These are phyloP conservation scores for Megaceryle maxima DNA, from an alignment of 2,113 vertebrate genomes.

Conservation along the genomic window DNA sequence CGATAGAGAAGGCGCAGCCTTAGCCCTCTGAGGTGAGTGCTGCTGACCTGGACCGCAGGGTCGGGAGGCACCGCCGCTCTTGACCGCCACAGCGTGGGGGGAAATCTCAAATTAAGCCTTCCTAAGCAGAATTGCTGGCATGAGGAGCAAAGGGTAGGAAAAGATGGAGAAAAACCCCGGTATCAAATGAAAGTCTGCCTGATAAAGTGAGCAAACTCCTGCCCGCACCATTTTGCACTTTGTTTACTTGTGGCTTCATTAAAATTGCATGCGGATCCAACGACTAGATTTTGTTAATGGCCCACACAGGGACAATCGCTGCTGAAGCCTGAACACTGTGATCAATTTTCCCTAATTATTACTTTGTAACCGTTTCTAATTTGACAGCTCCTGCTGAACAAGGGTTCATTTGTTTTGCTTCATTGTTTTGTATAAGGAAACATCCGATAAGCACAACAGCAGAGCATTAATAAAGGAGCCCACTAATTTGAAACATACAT, in stretches of 20 bases:
- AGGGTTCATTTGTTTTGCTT: constrained; percentile 70
- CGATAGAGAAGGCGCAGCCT: not conserved
- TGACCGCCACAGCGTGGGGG: not conserved
- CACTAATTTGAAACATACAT: constrained; percentile 27
- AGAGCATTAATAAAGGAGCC: constrained; percentile 3
- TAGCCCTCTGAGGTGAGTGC: not conserved
- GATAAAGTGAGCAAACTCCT: constrained; percentile 17
- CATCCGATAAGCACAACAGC: constrained; percentile 38
- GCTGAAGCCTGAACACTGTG: constrained; percentile 61
- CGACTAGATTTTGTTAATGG: constrained; percentile 72
- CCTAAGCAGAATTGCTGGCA: not conserved
- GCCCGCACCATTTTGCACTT: constrained; percentile 55
- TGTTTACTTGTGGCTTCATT: constrained; percentile 75
- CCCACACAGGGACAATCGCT: constrained; percentile 68
- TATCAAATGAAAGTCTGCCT: not conserved
- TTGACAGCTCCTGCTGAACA: constrained; percentile 74
- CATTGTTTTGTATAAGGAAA: constrained; percentile 57
- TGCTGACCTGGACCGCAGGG: not conserved
- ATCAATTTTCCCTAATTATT: constrained; percentile 78
- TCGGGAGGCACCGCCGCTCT: not conserved
- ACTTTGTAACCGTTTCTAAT: constrained; percentile 72
- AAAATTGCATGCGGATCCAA: constrained; percentile 73
- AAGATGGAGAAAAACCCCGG: not conserved
- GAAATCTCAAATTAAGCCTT: not conserved
- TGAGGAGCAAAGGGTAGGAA: not conserved